Evolutionary conservation across 1,140 invertebrate genomes (phyloP), one percentile per base, ranked within the genome.

Genomic region (Drosophila repletoides): DNA sequence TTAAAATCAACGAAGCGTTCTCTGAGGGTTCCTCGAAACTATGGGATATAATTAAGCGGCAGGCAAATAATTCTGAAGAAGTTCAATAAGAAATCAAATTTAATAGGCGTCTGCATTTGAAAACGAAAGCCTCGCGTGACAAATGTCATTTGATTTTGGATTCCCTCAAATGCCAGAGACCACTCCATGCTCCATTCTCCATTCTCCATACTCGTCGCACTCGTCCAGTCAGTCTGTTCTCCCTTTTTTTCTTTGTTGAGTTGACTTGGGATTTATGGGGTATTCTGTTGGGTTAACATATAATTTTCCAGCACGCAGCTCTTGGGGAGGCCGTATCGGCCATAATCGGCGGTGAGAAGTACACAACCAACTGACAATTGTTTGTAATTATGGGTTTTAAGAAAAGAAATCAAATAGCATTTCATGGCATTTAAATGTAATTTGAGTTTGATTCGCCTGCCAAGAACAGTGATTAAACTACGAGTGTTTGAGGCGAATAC

Each of bases 401-500:
- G 28, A 31, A 71, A 73, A 79, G 52, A 79, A 83, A 84, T 79
- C 79, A 83, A 83, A 77, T 79, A 71, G 34, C 74, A 84, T 84
- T 86, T 84, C 80, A 84, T 84, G 79, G 80, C 80, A 79, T 84
- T 84, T 84, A 84, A 83, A 83, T 79, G 61, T 84, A 83, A 83
- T 81, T 81, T 49, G 68, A 83, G 61, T 72, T 77, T 68, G 59
- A 72, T 70, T 73, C 64, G 59, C 40, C 56, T 64, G 41, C 60
- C 58, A 40, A 73, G 69, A 60, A 70, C 55, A 45, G 68, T 81
- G 72, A 69, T 77, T 81, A 81, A n/a, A 31, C 52, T 52, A 49
- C n/a, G n/a, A n/a, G n/a, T n/a, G n/a, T 31, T 21, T 41, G 26
- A 31, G 10, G 33, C 41, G 19, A 29, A 45, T 33, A 33, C 7